Evolutionary conservation across 2,113 vertebrate species (phyloP), one percentile per base, ranked within the genome.

Genomic region (Hemichromis elongatus): DNA sequence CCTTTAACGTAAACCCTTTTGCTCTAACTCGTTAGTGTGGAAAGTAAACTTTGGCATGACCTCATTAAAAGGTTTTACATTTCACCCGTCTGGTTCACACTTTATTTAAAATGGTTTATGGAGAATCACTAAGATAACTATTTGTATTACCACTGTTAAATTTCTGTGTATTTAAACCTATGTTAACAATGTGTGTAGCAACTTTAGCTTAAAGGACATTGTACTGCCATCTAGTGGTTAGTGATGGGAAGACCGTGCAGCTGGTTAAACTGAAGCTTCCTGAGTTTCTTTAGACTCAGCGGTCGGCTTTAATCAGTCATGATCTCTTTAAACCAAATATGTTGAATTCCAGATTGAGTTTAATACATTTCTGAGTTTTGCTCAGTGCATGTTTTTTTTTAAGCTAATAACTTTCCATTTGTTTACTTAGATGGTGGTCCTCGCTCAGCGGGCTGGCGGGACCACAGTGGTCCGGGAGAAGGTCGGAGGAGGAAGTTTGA

Each of bases 361-460:
- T 2, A 26, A 18, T 73, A 70, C 0, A 18, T 73, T 47, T 45
- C 10, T 54, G 33, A 55, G 10, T 55, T 2, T 45, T 9, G 35
- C 19, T 78, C 35, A 14, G 18, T 5, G 3, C 14, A 26, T 3
- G 24, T 81, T 33, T 30, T 3, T 30, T 81, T 33, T 30, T 3
- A 24, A 21, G 66, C 52, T 82, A 45, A 81, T 26, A 16, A 5
- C 3, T 5, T 18, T 24, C 16, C 3, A 11, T 52, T 16, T 33
- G 30, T 77, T 13, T 80, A 19, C 45, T 86, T 86, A 98, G 97
- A 98, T 73, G 97, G 95, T 26, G 96, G 96, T 53, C 97, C 98
- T 59, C 97, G 98, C 63, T 98, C 98, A 57, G 98, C 98, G 24
- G 98, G 98, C 84, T 98, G 98, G 98, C 96, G 98, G 79, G 98